Evolutionary conservation across 2,797 vertebrate genomes (phyloP).

Genomic region (Thaleichthys pacificus): DNA sequence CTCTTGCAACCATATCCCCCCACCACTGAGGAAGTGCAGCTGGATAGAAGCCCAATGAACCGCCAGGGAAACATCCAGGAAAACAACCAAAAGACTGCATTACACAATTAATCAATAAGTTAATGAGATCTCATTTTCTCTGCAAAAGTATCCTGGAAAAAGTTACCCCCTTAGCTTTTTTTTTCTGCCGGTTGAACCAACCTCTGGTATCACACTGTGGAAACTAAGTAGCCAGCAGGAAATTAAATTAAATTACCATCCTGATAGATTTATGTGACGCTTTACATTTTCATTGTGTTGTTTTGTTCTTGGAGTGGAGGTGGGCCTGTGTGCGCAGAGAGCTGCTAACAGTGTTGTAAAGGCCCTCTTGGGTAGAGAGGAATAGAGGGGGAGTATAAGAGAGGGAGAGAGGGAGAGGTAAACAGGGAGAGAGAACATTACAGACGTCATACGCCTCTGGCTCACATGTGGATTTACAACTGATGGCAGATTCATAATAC

Average conservation of each 20-base stretch:
- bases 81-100: slow-evolving; percentile 70
- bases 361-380: slow-evolving; percentile 42
- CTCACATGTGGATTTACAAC: slow-evolving; percentile 52
- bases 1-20: slow-evolving; percentile 52
- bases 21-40: slow-evolving; percentile 42
- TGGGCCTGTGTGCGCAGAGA: slow-evolving; percentile 39
- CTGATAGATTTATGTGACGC: slow-evolving; percentile 79
- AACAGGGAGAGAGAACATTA: slow-evolving; percentile 12
- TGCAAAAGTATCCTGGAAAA: slow-evolving; percentile 69
- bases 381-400: slow-evolving; percentile 2
- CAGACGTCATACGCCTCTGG: slow-evolving; percentile 42
- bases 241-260: slow-evolving; percentile 79
- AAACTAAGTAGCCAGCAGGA: slow-evolving; percentile 73
- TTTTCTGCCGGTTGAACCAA: slow-evolving; percentile 40
- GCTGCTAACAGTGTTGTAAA: slow-evolving; percentile 64
- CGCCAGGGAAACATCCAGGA: slow-evolving; percentile 57
- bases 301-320: slow-evolving; percentile 62
- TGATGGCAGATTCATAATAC: slow-evolving; percentile 49
- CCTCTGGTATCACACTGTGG: slow-evolving; percentile 67
- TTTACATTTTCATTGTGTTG: slow-evolving; percentile 78
- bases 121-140: slow-evolving; percentile 80
- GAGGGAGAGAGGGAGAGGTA: too few species aligned
- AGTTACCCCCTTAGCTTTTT: slow-evolving; percentile 58
- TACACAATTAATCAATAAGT: slow-evolving; percentile 81
- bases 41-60: slow-evolving; percentile 64